These are phyloP conservation scores for Pogonocichla stellata DNA, from an alignment of 2,113 vertebrate genomes.

Conservation along the genomic window DNA sequence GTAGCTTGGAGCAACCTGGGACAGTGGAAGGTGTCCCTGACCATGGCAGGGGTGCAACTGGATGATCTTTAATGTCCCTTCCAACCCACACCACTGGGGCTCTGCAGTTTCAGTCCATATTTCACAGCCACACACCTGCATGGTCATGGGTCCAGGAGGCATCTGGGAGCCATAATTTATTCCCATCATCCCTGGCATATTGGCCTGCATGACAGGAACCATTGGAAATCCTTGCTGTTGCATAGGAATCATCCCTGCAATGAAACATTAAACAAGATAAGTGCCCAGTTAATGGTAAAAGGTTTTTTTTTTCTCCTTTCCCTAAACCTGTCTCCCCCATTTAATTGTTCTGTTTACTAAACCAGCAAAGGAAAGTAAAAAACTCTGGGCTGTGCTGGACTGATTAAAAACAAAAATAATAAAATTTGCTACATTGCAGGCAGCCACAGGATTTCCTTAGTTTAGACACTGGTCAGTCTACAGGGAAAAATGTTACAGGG, in stretches of 20 bases:
- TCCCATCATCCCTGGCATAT: slow-evolving; percentile 95
- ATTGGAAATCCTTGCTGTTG: slow-evolving; percentile 90
- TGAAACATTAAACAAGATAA: not conserved
- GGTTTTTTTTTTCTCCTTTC: not conserved
- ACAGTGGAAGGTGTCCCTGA: not conserved
- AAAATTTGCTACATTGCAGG: not conserved
- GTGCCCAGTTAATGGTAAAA: not conserved
- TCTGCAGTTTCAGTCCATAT: not conserved
- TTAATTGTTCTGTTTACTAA: not conserved
- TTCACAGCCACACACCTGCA: slow-evolving; percentile 81
- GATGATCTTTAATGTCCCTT: not conserved
- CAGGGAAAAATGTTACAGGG: not conserved
- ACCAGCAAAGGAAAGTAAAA: not conserved
- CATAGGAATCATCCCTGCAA: slow-evolving; percentile 88
- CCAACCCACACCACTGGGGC: not conserved
- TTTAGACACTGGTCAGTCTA: not conserved
- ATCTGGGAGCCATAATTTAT: slow-evolving; percentile 94
- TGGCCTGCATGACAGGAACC: slow-evolving; percentile 93
- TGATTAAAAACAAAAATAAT: not conserved
- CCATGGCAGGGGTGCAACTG: not conserved
- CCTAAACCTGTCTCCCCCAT: not conserved
- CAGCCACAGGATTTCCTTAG: not conserved
- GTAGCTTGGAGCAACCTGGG: not conserved
- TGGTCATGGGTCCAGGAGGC: slow-evolving; percentile 86
- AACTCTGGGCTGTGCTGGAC: not conserved